phyloP scores from a whole-genome alignment of 2,888 invertebrate species.

The Smittia sp. region DNA sequence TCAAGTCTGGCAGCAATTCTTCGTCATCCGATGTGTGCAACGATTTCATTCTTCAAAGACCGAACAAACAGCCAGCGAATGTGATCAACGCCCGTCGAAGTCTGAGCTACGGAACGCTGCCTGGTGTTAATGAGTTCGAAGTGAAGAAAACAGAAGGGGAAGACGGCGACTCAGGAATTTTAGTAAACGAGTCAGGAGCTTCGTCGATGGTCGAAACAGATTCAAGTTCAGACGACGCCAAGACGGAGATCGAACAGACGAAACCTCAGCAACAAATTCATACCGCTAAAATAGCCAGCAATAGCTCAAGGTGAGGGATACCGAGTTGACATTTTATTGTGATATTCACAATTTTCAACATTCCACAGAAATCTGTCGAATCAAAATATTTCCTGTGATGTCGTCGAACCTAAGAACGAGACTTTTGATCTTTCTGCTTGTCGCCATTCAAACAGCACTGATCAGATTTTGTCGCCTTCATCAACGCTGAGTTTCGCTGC shows the following conservation, averaged over 20 bases:
- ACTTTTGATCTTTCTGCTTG: not conserved
- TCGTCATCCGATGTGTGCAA: conserved; percentile 47
- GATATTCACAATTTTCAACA: not conserved
- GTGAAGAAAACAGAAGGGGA: conserved; percentile 60
- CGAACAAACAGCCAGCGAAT: conserved; percentile 43
- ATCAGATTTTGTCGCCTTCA: not conserved
- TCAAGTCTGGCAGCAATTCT: conserved; percentile 44
- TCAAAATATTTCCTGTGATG: too few species aligned
- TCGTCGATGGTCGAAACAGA: conserved; percentile 63
- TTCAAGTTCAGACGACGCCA: conserved; percentile 46
- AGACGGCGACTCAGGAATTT: conserved; percentile 73
- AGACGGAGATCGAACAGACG: not conserved
- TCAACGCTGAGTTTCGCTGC: conserved; percentile 14
- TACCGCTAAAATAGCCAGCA: too few species aligned
- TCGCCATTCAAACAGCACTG: not conserved
- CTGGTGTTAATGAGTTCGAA: conserved; percentile 63
- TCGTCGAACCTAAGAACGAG: not conserved
- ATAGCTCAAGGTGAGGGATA: not conserved
- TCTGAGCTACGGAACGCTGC: conserved; percentile 72
- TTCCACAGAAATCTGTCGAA: not conserved
- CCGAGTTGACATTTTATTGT: not conserved
- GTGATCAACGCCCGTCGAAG: conserved; percentile 61
- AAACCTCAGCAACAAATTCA: too few species aligned
- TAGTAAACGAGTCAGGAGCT: conserved; percentile 69
- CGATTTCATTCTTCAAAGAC: not conserved